Percentiles rank a stretch among this genome's conserved stretches.
Conservation (phyloP, 2,113 vertebrate genomes). For the Dipodomys ordii region DNA sequence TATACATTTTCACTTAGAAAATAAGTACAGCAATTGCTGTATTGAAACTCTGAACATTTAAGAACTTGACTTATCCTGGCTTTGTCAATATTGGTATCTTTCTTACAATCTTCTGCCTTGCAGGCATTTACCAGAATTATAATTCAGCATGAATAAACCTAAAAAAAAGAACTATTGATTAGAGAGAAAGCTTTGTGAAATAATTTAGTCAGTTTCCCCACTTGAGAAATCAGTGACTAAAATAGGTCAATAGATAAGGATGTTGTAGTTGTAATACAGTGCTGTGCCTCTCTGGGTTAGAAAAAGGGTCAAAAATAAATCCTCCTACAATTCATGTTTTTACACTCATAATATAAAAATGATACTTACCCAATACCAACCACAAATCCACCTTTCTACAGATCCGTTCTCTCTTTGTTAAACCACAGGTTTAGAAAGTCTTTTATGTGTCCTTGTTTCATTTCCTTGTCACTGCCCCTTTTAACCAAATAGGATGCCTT, state of each 20-base stretch:
- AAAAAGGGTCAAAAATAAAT: conserved; percentile 75
- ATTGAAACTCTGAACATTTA: conserved; percentile 73
- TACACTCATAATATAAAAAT: conserved; percentile 76
- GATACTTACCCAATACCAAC: conserved; percentile 75
- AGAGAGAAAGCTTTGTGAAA: conserved; percentile 85
- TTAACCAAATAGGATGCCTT: conserved; percentile 73
- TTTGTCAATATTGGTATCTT: conserved; percentile 79
- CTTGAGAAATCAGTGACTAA: conserved; percentile 83
- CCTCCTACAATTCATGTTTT: conserved; percentile 39
- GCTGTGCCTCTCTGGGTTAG: conserved; percentile 69
- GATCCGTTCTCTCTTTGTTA: conserved; percentile 63
- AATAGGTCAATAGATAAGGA: conserved; percentile 83
- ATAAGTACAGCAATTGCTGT: conserved; percentile 58
- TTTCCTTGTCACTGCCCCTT: conserved; percentile 81
- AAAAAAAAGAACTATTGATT: conserved; percentile 85
- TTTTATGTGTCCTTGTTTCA: conserved; percentile 71
- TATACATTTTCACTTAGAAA: conserved; percentile 54
- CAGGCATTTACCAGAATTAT: conserved; percentile 82
- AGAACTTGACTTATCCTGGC: conserved; percentile 80
- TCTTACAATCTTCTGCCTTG: conserved; percentile 76
- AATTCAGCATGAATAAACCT: conserved; percentile 85
- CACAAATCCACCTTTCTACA: conserved; percentile 63
- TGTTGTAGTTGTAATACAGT: conserved; percentile 63
- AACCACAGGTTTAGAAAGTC: conserved; percentile 66
- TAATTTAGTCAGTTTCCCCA: conserved; percentile 84